Evolutionary conservation across 1,140 invertebrate species (phyloP), one percentile per base, ranked within the genome.

Genomic region (Cydia pomonella): DNA sequence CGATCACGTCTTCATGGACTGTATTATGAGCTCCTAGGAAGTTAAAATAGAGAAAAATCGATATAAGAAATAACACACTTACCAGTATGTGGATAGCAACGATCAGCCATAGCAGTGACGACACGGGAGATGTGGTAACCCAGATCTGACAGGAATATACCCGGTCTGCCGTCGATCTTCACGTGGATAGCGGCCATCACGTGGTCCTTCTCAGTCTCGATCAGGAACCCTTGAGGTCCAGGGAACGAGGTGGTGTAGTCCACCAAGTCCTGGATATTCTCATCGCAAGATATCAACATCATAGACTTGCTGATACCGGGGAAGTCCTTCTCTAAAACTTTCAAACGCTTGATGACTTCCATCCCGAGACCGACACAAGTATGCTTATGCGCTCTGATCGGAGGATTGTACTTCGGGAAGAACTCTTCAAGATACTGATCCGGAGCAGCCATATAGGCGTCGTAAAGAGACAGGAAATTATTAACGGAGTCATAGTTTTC

Each of bases 361-460:
- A 97, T 95, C 72, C 96, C 96, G 77, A 98, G 92, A 63, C 97
- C 97, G 33, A 98, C 97, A 87, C 98, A 98, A 38, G 97, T 98
- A 88, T 98, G 95, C 86, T 97, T 96, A 78, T 96, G 94, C 1
- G 95, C 91, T 73, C 96, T 95, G 72, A 98, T 97, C 12, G 95
- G 94, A 50, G 97, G 96, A 79, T 95, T 94, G 89, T 98, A 98
- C 82, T 93, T 93, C 38, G 82, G 87, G 82, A 89, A 93, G 83
- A 88, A 91, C 63, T 86, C 86, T 25, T 82, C 73, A 10, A 93
- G 80, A 12, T 76, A 84, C 27, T 89, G 80, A 66, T 88, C 88
- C 3, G 89, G 80, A 0, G 91, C 78, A 2, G 86, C 83, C 90
- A 92, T 95, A 84, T 95, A 98, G 73, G 95, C 94, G 80, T 96